Percentiles rank a stretch among this genome's conserved stretches.
These are phyloP conservation scores for Dicyrtoma fusca DNA, from an alignment of 2,888 invertebrate species.

Conservation along the genomic window DNA sequence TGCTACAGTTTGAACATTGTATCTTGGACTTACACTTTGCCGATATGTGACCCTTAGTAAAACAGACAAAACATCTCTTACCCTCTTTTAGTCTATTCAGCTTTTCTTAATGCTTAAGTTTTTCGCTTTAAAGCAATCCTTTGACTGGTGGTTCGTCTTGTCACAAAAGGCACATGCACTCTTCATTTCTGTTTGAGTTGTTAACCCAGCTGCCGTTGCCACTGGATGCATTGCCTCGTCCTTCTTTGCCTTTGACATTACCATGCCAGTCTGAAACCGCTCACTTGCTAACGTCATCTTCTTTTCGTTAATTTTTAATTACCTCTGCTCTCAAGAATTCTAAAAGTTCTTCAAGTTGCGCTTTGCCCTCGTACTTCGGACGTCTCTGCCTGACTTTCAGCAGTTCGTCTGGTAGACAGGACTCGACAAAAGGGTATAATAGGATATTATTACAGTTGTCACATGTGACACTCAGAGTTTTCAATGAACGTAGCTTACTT, in stretches of 20 bases:
- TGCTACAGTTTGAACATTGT: too few relatives aligned
- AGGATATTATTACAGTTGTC: too few relatives aligned
- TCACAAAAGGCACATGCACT: background rate
- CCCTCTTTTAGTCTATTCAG: background rate
- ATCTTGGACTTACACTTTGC: too few relatives aligned
- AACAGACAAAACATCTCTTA: too few relatives aligned
- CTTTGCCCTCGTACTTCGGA: too few relatives aligned
- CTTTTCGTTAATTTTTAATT: slow-evolving; percentile 17
- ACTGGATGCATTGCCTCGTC: background rate
- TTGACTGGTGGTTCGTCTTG: background rate
- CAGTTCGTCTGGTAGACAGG: too few relatives aligned
- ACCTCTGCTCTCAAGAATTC: slow-evolving; percentile 37
- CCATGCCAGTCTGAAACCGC: background rate
- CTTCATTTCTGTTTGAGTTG: background rate
- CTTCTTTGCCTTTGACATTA: background rate
- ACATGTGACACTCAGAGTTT: too few relatives aligned
- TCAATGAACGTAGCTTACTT: background rate
- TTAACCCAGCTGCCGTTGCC: background rate
- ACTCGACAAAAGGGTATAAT: too few relatives aligned
- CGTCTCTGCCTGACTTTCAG: too few relatives aligned
- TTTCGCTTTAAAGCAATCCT: background rate
- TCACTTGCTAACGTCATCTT: slow-evolving; percentile 20
- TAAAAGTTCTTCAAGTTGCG: slow-evolving; percentile 11
- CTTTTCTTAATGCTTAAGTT: background rate
- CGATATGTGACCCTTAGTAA: too few relatives aligned